Percentiles rank a stretch among this genome's conserved stretches.
These are phyloP conservation scores for Potamilus streckersoni DNA, from an alignment of 1,140 invertebrate species.

Conservation along the genomic window DNA sequence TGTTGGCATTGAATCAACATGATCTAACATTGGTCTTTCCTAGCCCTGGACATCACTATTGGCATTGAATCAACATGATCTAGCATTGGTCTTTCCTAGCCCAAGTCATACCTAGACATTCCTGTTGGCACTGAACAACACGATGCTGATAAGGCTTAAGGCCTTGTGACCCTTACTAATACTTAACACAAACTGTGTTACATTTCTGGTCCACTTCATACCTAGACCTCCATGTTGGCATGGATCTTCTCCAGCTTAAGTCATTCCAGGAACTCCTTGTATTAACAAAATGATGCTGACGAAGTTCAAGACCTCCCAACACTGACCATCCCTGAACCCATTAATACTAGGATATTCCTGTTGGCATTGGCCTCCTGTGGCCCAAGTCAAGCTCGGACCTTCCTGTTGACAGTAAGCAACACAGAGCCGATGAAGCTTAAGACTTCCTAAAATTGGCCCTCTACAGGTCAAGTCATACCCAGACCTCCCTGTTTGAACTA, in stretches of 20 bases:
- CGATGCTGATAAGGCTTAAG: background rate
- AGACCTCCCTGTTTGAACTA: too few species aligned
- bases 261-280: too few species aligned
- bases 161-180: conserved; percentile 3
- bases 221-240: conserved; percentile 67
- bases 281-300: conserved; percentile 63
- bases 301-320: conserved; percentile 63
- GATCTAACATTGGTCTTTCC: too few species aligned
- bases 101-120: conserved; percentile 58
- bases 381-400: conserved; percentile 32
- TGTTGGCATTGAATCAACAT: too few species aligned
- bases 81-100: too few species aligned
- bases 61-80: too few species aligned
- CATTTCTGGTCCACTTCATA: conserved; percentile 21
- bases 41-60: too few species aligned
- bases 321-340: too few species aligned
- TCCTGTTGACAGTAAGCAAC: conserved; percentile 67
- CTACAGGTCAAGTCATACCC: conserved; percentile 45
- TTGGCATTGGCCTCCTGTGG: too few species aligned
- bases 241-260: conserved; percentile 37
- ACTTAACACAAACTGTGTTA: conserved; percentile 10
- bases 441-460: too few species aligned
- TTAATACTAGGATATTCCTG: too few species aligned
- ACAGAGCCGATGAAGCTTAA: conserved; percentile 25
- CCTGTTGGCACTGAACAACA: background rate